These are phyloP conservation scores for Myotis daubentonii DNA, from an alignment of 2,797 vertebrate species.

Conservation along the genomic window DNA sequence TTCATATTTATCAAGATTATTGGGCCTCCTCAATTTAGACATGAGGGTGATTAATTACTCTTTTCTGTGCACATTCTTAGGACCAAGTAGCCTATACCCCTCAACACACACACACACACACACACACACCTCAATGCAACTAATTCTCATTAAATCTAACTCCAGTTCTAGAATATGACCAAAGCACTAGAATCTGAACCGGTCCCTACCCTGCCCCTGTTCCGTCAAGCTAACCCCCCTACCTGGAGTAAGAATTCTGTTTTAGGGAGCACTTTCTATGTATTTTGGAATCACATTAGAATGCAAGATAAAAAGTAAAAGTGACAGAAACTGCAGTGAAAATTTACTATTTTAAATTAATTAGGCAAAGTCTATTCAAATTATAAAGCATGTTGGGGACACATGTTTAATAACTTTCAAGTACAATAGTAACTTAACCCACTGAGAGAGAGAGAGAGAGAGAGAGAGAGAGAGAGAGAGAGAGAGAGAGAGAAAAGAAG, in stretches of 20 bases:
- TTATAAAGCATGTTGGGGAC: background rate
- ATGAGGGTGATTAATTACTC: too few species aligned
- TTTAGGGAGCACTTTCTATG: background rate
- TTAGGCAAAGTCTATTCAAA: background rate
- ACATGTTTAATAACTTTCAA: constrained; percentile 53
- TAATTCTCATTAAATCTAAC: background rate
- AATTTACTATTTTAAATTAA: background rate
- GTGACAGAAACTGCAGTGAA: background rate
- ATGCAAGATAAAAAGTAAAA: background rate
- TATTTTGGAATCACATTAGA: background rate
- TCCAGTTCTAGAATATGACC: background rate
- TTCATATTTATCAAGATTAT: background rate
- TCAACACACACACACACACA: too few species aligned
- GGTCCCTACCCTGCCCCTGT: rapidly evolving
- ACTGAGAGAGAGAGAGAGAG: background rate
- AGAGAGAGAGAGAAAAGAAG: background rate
- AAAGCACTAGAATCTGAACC: background rate
- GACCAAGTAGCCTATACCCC: background rate
- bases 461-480: background rate
- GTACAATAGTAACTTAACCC: constrained; percentile 22
- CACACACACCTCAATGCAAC: background rate
- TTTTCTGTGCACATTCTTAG: background rate
- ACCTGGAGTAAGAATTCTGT: background rate
- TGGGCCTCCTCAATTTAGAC: background rate
- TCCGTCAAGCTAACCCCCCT: rapidly evolving